Evolutionary conservation across 2,888 invertebrate species (phyloP), one percentile per base, ranked within the genome.

Genomic region (Pycnomerus fuliginosus): DNA sequence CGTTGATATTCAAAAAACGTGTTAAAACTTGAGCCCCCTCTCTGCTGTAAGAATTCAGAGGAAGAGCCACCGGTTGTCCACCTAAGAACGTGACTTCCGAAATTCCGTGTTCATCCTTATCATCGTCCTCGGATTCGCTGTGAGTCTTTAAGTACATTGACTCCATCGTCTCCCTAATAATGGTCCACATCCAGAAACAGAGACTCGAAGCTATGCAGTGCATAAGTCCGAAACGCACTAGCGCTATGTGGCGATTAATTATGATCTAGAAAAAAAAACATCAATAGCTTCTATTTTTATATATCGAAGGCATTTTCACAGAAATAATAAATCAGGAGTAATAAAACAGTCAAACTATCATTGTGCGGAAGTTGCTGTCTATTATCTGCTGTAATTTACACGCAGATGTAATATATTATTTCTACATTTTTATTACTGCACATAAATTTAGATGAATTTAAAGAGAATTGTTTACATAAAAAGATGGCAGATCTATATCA

Each of bases 131-230:
- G 2, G 8, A 8, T 14, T 37, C 44, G 25, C 76, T 74, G 39
- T 76, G 73, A 10, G 76, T 71, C n/a, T 68, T 62, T 46, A 62
- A 61, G 5, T 75, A 74, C 28, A 86, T 70, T 1, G 83, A 80
- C 38, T 86, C 81, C 14, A 83, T 69, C 0, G 85, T 87, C 70
- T 90, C 89, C 41, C 84, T 76, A 8, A 86, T 77, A 47, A 89
- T 85, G 2, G 86, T 85, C 63, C 80, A 80, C n/a, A 87, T 69
- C 88, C 89, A 89, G 62, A 88, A 84, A 62, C 86, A 85, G n/a
- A 89, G 69, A 59, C 86, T 87, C 43, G 87, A 83, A 1, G 85
- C 84, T 16, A 89, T 82, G 71, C 87, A 82, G 66, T 90, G 89
- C 87, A 89, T 88, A 44, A 88, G 74, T 2, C 84, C 86, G 56